phyloP scores from a whole-genome alignment of 2,888 invertebrate species.

The Drosophila dives region DNA sequence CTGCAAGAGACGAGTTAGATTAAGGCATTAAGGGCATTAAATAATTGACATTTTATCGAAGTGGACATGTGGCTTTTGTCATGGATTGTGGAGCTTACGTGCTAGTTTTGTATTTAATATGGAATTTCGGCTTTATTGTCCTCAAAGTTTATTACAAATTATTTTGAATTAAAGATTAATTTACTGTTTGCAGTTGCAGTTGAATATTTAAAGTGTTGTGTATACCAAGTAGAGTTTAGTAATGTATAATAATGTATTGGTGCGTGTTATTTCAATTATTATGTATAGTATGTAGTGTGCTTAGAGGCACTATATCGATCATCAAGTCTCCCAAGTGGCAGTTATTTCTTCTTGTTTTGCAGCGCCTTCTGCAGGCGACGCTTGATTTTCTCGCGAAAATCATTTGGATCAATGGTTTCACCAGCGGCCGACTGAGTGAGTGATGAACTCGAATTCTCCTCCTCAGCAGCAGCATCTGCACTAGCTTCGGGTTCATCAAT shows the following conservation, averaged over 20 bases:
- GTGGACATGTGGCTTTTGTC: neutral
- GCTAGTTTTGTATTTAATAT: constrained; percentile 43
- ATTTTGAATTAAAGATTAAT: constrained; percentile 8
- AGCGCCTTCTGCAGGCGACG: constrained; percentile 82
- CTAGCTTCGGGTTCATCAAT: constrained; percentile 46
- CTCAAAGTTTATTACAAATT: constrained; percentile 51
- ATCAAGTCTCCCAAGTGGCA: constrained; percentile 7
- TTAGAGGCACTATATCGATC: constrained; percentile 19
- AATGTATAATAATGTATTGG: neutral
- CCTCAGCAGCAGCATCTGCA: constrained; percentile 4
- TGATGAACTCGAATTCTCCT: constrained; percentile 17
- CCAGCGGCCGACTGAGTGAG: neutral
- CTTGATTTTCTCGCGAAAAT: constrained; percentile 83
- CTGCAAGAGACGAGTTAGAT: constrained; percentile 59
- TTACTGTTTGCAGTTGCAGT: constrained; percentile 14
- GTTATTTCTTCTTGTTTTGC: constrained; percentile 81
- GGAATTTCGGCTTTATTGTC: constrained; percentile 58
- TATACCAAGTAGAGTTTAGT: constrained; percentile 31
- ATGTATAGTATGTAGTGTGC: constrained; percentile 24
- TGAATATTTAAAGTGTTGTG: constrained; percentile 25
- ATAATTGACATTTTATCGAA: neutral
- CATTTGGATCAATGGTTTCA: constrained; percentile 68
- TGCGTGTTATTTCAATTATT: constrained; percentile 11
- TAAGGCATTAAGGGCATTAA: neutral
- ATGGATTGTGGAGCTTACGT: constrained; percentile 39